phyloP scores from a whole-genome alignment of 2,888 invertebrate genomes.

The Thera britannica region DNA sequence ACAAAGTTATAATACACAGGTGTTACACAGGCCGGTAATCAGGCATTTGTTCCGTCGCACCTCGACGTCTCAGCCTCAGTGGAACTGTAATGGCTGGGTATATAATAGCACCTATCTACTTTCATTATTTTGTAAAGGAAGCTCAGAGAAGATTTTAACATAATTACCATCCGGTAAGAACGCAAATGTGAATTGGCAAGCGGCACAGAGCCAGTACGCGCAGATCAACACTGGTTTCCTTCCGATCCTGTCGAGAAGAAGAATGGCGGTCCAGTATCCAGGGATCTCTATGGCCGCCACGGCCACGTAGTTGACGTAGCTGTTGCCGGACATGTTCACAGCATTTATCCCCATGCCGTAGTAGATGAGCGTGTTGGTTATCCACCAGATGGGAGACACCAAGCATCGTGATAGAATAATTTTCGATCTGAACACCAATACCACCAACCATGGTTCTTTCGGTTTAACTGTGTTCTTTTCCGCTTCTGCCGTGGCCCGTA shows the following conservation, averaged over 20 bases:
- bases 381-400: constrained; percentile 86
- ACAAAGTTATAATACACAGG: too few relatives aligned
- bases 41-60: too few relatives aligned
- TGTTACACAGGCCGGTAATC: too few relatives aligned
- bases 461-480: constrained; percentile 60
- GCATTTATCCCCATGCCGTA: constrained; percentile 89
- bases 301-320: constrained; percentile 87
- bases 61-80: too few relatives aligned
- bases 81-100: too few relatives aligned
- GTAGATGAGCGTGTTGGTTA: constrained; percentile 88
- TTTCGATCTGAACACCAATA: constrained; percentile 63
- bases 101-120: too few relatives aligned
- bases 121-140: neutral
- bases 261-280: constrained; percentile 87
- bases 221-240: constrained; percentile 86
- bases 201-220: constrained; percentile 86
- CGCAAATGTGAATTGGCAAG: constrained; percentile 85
- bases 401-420: constrained; percentile 63
- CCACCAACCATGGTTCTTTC: constrained; percentile 65
- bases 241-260: constrained; percentile 86
- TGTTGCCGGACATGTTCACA: constrained; percentile 87
- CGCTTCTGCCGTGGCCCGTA: constrained; percentile 67
- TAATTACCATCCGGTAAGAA: constrained; percentile 83
- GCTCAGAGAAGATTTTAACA: neutral
- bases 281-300: constrained; percentile 89